phyloP scores from a whole-genome alignment of 2,888 invertebrate genomes.

The Smittia sp. region DNA sequence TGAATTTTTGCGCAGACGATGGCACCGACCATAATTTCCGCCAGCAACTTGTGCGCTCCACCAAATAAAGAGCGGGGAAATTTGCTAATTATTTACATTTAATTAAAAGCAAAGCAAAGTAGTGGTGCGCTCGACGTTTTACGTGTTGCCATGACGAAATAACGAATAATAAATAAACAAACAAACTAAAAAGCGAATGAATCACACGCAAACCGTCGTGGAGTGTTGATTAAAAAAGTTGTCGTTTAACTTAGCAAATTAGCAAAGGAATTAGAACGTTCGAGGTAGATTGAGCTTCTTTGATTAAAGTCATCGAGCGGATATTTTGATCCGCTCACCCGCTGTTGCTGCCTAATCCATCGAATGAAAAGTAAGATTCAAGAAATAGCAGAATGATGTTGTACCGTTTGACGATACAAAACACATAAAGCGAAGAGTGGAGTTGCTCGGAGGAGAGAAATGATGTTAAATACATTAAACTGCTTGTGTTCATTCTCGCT shows the following conservation, averaged over 20 bases:
- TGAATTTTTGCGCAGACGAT: conserved; percentile 5
- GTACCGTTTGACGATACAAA: conserved; percentile 39
- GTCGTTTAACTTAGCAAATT: no score
- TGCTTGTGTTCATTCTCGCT: background rate
- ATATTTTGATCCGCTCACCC: no score
- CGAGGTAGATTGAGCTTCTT: no score
- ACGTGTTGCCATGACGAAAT: conserved; percentile 33
- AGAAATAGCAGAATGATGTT: conserved; percentile 29
- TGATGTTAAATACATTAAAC: conserved; percentile 34
- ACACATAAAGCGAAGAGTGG: conserved; percentile 18
- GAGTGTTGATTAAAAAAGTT: no score
- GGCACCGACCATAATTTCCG: background rate
- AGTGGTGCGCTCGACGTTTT: background rate
- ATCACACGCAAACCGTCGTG: no score
- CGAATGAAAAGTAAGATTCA: conserved; percentile 29
- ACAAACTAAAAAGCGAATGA: background rate
- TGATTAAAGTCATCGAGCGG: no score
- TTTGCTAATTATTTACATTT: conserved; percentile 37
- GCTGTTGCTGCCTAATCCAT: background rate
- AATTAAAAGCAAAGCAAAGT: conserved; percentile 8
- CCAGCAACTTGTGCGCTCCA: background rate
- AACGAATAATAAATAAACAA: conserved; percentile 1
- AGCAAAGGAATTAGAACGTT: no score
- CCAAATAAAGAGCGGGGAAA: background rate
- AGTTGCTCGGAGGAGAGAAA: background rate